Base-by-base conservation (phyloP, 1,140 invertebrate species). In the Orius laevigatus region DNA sequence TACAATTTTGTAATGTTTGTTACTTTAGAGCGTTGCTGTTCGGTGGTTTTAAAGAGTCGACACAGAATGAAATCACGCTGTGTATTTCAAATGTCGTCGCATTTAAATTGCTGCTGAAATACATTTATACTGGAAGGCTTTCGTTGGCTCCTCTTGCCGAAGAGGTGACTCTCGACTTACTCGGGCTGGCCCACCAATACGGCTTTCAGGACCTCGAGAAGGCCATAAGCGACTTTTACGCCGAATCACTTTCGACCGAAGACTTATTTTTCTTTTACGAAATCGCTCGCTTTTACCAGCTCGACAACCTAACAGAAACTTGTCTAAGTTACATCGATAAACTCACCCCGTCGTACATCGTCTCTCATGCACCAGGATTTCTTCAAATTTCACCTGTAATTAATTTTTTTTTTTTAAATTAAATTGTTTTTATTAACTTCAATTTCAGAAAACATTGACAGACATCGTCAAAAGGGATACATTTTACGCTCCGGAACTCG, bases 201-300 rank as follows among this genome's bases (percentile, higher is more conserved):
- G 90, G 90, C 32, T 95, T 97, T 70, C 73, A 78, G 53, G 86
- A 95, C 61, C 65, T 98, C 42, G 89, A 96, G n/a, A 70, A 75
- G 5, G 77, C 89, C 10, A 88, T 98, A 51, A 95, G 88, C 1
- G 87, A 95, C 59, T 94, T 92, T 67, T 66, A 98, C 52, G 78
- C 82, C 54, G 84, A 90, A 60, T 81, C 86, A 57, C 67, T 98
- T 14, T 81, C 79, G 42, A 73, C 87, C 40, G 73, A 75, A 57
- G 97, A 97, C 69, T 85, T 94, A 1, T 96, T 91, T 68, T 72
- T 83, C 4, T 89, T 97, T 55, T 82, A 93, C 58, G 90, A 96
- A 64, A 81, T 88, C 11, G 89, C 91, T 9, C 74, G 78, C 49
- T 66, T 84, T 53, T 91, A 79, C 65, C 70, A 72, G 49, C 63